Conservation (phyloP, 2,113 vertebrate genomes). For the Xenopus laevis region DNA sequence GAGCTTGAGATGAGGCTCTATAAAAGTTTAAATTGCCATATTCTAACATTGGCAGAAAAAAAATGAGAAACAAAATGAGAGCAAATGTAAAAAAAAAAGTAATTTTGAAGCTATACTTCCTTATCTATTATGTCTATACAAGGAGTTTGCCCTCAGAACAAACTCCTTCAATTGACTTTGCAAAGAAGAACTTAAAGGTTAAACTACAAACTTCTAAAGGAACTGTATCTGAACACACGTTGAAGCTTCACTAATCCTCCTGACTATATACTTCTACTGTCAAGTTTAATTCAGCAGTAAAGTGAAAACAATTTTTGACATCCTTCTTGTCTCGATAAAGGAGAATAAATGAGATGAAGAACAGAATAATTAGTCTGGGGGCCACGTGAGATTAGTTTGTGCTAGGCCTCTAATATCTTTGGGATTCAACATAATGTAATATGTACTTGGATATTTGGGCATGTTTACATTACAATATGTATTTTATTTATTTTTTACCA, state of each 20-base stretch:
- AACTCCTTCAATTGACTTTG: too few relatives aligned
- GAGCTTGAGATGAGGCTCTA: too few relatives aligned
- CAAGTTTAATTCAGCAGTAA: slow-evolving; percentile 23
- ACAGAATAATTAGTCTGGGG: slow-evolving; percentile 41
- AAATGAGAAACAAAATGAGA: too few relatives aligned
- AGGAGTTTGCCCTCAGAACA: too few relatives aligned
- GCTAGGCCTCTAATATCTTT: slow-evolving; percentile 37
- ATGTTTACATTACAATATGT: slow-evolving; percentile 41
- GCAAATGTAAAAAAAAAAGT: too few relatives aligned
- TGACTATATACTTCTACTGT: slow-evolving; percentile 14
- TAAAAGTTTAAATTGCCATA: too few relatives aligned
- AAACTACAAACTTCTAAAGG: not conserved
- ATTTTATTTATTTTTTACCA: slow-evolving; percentile 39
- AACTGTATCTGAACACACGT: too few relatives aligned
- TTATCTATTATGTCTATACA: too few relatives aligned
- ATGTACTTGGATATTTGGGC: slow-evolving; percentile 41
- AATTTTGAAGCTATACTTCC: too few relatives aligned
- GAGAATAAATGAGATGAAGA: slow-evolving; percentile 38
- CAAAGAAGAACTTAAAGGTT: not conserved
- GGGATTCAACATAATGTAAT: slow-evolving; percentile 34
- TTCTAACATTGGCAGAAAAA: too few relatives aligned
- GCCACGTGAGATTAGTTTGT: slow-evolving; percentile 33
- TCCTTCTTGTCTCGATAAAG: slow-evolving; percentile 24
- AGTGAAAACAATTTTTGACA: slow-evolving; percentile 30
- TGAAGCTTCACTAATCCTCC: not conserved